Evolutionary conservation across 92 coral and sea anemone species (phyloP).

Genomic region (Pocillopora meandrina): DNA sequence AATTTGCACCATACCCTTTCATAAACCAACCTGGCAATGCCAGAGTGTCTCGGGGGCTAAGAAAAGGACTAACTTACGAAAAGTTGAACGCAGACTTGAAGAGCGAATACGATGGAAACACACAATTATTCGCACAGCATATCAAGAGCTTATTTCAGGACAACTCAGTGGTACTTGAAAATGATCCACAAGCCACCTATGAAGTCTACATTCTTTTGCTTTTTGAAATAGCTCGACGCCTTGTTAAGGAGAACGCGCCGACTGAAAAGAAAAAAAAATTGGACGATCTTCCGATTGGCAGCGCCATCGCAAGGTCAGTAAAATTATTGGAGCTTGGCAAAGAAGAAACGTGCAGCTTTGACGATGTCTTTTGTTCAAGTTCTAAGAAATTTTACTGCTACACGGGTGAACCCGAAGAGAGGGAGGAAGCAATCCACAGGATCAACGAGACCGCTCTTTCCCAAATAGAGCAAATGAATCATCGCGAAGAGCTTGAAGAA

Average conservation of each 20-base stretch:
- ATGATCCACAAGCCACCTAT: not conserved
- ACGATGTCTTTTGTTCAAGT: not conserved
- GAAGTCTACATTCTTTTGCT: conserved; percentile 16
- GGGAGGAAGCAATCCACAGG: not conserved
- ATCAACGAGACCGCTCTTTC: conserved; percentile 19
- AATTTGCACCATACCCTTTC: not conserved
- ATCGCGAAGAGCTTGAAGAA: conserved; percentile 4
- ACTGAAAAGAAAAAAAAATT: not conserved
- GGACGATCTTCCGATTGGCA: conserved; percentile 40
- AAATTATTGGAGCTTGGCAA: not conserved
- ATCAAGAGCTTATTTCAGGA: not conserved
- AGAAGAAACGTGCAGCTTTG: not conserved
- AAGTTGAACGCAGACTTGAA: conserved; percentile 14
- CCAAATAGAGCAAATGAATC: not conserved
- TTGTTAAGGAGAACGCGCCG: not conserved
- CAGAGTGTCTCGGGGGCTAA: not conserved
- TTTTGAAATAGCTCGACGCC: conserved; percentile 49
- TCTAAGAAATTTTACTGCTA: conserved; percentile 29
- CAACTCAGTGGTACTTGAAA: not conserved
- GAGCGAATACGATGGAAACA: not conserved
- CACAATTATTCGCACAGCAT: not conserved
- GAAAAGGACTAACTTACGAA: not conserved
- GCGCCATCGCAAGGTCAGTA: conserved; percentile 20
- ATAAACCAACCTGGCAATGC: conserved; percentile 31
- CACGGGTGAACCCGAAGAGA: not conserved